phyloP scores from a whole-genome alignment of 2,888 invertebrate species.

The Brachyptera putata region DNA sequence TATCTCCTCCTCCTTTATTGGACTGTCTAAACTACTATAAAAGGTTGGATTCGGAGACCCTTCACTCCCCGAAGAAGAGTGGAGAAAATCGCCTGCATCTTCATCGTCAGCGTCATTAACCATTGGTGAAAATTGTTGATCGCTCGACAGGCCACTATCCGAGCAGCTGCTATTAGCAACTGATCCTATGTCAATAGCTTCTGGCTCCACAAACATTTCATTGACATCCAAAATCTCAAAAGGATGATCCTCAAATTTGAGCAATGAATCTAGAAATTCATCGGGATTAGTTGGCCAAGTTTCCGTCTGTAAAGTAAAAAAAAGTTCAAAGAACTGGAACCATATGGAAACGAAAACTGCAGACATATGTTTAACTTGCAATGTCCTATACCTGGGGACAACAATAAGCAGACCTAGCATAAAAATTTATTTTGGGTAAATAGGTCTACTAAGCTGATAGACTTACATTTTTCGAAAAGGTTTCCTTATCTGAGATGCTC shows the following conservation, averaged over 20 bases:
- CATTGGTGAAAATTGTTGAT: conserved; percentile 41
- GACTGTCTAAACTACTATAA: conserved; percentile 15
- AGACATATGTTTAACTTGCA: background rate
- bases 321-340: background rate
- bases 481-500: conserved; percentile 39
- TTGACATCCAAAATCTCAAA: conserved; percentile 43
- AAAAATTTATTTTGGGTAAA: no score
- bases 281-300: conserved; percentile 52
- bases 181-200: conserved; percentile 11
- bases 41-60: conserved; percentile 14
- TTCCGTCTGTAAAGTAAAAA: conserved; percentile 43
- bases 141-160: conserved; percentile 67
- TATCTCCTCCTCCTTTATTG: conserved; percentile 29
- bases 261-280: conserved; percentile 64
- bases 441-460: no score
- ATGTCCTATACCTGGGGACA: conserved; percentile 8
- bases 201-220: conserved; percentile 19
- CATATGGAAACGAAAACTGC: background rate
- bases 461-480: conserved; percentile 33
- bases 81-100: conserved; percentile 16
- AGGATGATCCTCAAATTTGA: conserved; percentile 59
- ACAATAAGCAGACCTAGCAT: no score
- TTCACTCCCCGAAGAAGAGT: conserved; percentile 21
- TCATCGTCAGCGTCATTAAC: conserved; percentile 28
- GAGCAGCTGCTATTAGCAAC: conserved; percentile 48